Base-by-base conservation (phyloP, 2,797 vertebrate species). In the Eurystomus glaucurus region DNA sequence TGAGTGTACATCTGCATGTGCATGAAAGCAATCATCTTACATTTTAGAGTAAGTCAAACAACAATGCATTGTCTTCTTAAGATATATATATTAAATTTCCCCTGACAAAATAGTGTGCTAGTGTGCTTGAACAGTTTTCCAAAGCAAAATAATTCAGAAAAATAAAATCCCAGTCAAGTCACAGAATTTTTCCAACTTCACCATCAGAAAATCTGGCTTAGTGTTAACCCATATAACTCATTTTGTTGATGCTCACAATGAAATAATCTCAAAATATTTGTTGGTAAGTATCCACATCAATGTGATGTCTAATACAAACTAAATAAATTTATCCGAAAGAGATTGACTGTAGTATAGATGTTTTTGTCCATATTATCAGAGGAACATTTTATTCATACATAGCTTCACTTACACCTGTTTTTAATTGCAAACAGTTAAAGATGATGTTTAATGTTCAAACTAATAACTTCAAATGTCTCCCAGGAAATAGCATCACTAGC, bases 341-440 rank as follows among this genome's bases (percentile, higher is more conserved):
- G n/a, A 51, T 0, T 72, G 25, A 76, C 28, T 76, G 19, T 54
- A 58, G 23, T 69, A 39, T 3, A 84, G 58, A 13, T 6, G 69
- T 82, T 79, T 94, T 89, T 71, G 29, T 81, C 82, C 19, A 0
- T 72, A 71, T 57, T 57, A 39, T 54, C 70, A 76, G 35, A 72
- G 43, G 33, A 88, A 58, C 23, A 33, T 83, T 85, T 81, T 93
- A 66, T 68, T 92, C 41, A 46, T 35, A 69, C 20, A 13, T 22
- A 79, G n/a, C 41, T 84, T 86, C 62, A 33, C 50, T 88, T 86
- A 80, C 46, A 77, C 35, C 69, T 84, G 65, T 17, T 92, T 93
- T 96, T 95, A 94, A 92, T 89, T 3, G 5, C 60, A 69, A 85
- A 74, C 22, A 68, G 68, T 83, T 92, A 76, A 90, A 66, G 55